Conservation (phyloP, 2,888 invertebrate species). For the Glyphotaelius pellucidus region DNA sequence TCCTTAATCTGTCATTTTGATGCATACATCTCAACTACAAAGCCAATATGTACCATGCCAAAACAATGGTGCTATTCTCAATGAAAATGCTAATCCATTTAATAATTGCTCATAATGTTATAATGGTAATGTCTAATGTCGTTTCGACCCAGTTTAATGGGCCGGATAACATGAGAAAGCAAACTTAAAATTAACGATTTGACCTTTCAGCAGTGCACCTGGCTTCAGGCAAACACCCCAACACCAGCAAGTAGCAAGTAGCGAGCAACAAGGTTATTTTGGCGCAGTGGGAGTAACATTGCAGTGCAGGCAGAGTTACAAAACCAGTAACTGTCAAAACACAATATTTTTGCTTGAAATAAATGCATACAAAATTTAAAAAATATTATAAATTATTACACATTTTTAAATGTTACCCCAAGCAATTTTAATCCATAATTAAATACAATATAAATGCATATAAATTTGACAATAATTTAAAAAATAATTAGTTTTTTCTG, state of each 20-base stretch:
- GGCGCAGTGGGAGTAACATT: background rate
- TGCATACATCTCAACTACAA: no score
- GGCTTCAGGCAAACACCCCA: background rate
- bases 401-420: no score
- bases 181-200: background rate
- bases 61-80: background rate
- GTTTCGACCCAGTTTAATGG: background rate
- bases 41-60: background rate
- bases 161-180: background rate
- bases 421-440: no score
- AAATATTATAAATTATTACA: no score
- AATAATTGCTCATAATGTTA: background rate
- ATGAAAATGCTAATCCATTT: background rate
- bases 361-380: no score
- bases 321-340: no score
- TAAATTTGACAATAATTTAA: no score
- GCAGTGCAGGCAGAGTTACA: background rate
- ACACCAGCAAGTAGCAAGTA: background rate
- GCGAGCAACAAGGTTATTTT: background rate
- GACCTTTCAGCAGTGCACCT: background rate
- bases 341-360: no score
- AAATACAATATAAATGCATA: no score
- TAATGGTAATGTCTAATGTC: background rate
- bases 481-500: no score
- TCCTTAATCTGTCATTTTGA: no score